phyloP scores from a whole-genome alignment of 2,797 vertebrate species.

The Helicolenus hilgendorfi region DNA sequence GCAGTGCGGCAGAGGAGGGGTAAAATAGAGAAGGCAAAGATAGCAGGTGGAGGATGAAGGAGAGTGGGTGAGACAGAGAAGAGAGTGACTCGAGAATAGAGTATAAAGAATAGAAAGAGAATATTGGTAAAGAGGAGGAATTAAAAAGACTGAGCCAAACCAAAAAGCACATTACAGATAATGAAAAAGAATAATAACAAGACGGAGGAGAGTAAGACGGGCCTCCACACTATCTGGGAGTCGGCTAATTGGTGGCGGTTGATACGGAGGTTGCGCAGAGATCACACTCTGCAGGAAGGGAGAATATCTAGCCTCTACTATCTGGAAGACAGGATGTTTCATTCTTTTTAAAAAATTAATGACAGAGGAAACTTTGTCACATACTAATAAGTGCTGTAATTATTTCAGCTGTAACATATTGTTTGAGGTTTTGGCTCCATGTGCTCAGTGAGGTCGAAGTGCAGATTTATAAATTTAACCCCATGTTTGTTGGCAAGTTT shows the following conservation, averaged over 20 bases:
- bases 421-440: background rate
- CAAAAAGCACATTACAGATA: conserved; percentile 30
- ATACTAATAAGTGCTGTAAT: background rate
- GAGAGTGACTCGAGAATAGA: conserved; percentile 9
- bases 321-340: background rate
- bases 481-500: background rate
- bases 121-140: conserved; percentile 26
- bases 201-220: background rate
- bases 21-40: conserved; percentile 9
- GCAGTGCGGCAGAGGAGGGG: background rate
- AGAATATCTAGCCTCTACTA: background rate
- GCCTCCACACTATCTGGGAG: conserved; percentile 20
- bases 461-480: background rate
- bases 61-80: conserved; percentile 7
- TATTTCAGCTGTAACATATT: background rate
- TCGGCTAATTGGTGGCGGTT: conserved; percentile 52
- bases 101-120: conserved; percentile 33
- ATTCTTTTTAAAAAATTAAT: background rate
- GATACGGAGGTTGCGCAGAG: background rate
- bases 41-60: conserved; percentile 41
- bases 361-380: background rate
- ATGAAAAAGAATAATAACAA: conserved; percentile 39
- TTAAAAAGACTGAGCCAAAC: conserved; percentile 31
- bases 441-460: background rate
- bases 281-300: conserved; percentile 21